These are phyloP conservation scores for Theodoxus fluviatilis DNA, from an alignment of 2,888 invertebrate genomes.

Conservation along the genomic window DNA sequence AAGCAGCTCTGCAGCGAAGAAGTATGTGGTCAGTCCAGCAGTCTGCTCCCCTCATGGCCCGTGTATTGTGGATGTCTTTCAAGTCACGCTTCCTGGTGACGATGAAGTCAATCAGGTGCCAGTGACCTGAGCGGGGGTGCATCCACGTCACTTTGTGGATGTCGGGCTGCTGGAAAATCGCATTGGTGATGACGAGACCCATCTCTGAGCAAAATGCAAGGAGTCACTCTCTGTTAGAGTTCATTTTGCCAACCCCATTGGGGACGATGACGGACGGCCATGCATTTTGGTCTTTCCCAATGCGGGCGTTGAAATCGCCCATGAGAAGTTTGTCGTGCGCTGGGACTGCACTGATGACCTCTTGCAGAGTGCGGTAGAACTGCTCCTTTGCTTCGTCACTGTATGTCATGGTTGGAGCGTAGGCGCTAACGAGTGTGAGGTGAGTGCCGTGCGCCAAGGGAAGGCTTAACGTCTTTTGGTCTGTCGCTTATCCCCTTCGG, in stretches of 20 bases:
- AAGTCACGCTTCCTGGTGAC: not conserved
- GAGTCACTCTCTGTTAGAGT: not conserved
- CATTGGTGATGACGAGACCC: not conserved
- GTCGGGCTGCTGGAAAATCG: constrained; percentile 6
- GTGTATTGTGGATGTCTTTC: not conserved
- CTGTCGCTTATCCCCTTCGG: too few relatives aligned
- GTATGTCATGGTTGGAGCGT: not conserved
- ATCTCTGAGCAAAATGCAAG: not conserved
- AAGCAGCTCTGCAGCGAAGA: not conserved
- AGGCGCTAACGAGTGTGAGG: too few relatives aligned
- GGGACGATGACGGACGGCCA: not conserved
- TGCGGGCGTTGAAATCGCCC: not conserved
- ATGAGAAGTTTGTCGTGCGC: not conserved
- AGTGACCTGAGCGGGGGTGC: not conserved
- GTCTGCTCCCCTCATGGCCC: constrained; percentile 1
- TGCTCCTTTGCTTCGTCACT: not conserved
- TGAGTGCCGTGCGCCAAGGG: too few relatives aligned
- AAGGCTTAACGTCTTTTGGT: too few relatives aligned
- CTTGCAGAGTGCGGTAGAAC: not conserved
- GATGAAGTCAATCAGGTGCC: not conserved
- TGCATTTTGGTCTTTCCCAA: not conserved
- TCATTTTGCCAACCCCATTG: not conserved
- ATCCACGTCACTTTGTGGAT: not conserved
- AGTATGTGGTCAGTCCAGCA: constrained; percentile 12
- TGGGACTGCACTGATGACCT: not conserved